Percentiles rank a stretch among this genome's conserved stretches.
Evolutionary conservation across 1,140 invertebrate genomes (phyloP).

Genomic region (Pollicipes pollicipes): DNA sequence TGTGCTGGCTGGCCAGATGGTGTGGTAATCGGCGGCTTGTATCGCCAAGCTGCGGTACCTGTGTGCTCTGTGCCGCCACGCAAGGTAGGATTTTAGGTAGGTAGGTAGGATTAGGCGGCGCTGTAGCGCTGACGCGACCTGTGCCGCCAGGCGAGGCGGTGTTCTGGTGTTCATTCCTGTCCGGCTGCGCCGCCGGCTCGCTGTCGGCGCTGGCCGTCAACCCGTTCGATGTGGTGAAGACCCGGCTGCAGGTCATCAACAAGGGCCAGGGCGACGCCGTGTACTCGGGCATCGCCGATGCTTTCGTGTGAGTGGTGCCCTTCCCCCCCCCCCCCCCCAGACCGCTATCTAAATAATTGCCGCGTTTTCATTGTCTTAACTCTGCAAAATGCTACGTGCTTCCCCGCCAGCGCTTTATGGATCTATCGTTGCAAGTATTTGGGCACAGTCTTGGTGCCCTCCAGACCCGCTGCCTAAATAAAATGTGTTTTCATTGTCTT

Average conservation of each 20-base stretch:
- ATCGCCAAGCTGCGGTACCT: too few relatives aligned
- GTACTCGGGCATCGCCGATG: slow-evolving; percentile 76
- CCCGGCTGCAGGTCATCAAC: slow-evolving; percentile 79
- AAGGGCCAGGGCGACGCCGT: slow-evolving; percentile 66
- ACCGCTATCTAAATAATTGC: not conserved
- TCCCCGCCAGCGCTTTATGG: not conserved
- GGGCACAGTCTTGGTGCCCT: too few relatives aligned
- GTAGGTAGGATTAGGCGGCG: too few relatives aligned
- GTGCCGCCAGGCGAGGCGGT: slow-evolving; percentile 56
- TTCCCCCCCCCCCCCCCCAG: not conserved
- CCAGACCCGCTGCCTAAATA: too few relatives aligned
- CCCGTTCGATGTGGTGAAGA: slow-evolving; percentile 98
- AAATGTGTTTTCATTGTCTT: too few relatives aligned
- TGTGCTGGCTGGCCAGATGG: too few relatives aligned
- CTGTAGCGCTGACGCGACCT: too few relatives aligned
- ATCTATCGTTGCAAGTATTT: not conserved
- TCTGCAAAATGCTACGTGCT: not conserved
- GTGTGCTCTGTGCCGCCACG: too few relatives aligned
- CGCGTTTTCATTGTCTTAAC: not conserved
- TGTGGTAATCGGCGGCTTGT: too few relatives aligned
- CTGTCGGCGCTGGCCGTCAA: slow-evolving; percentile 74
- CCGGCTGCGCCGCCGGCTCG: slow-evolving; percentile 75
- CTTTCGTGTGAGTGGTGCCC: slow-evolving; percentile 49
- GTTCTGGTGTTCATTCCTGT: slow-evolving; percentile 82
- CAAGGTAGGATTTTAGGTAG: too few relatives aligned